Base-by-base conservation (phyloP, 2,113 vertebrate genomes). In the Lophura nycthemera region DNA sequence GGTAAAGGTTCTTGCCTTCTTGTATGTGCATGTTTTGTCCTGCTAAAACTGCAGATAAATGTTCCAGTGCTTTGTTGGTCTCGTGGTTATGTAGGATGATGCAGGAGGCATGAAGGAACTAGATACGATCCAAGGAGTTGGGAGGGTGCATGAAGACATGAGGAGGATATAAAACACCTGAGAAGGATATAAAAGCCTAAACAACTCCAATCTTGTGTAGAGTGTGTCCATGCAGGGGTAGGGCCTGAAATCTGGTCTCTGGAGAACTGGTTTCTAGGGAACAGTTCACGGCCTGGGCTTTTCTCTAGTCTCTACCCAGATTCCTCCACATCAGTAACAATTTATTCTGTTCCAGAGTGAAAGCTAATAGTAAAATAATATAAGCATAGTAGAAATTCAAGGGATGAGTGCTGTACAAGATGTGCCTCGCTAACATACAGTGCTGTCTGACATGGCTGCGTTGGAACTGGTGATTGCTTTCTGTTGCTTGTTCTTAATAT, bases 401-500 rank as follows among this genome's bases (percentile, higher is more conserved):
- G 57, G 34, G 75, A 45, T 14, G 10, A 24, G 24, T 63, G 60
- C 43, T 45, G 48, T 24, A 27, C 29, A 47, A 79, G 83, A 29
- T 7, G 2, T 8, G n/a, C 71, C 3, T 0, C 21, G 22, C 40
- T 32, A 63, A 67, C 42, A 45, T 0, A 1, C 2, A 18, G 10
- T 4, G 2, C 77, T 89, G 16, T 75, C 61, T 89, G 57, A 81
- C 90, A 78, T 38, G 25, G 13, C 36, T 50, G 16, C 65, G 88
- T 63, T 74, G 72, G 56, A 88, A 71, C 42, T 67, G 16, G n/a
- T 42, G 42, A 14, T 82, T 38, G 38, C 24, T 86, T 93, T 93
- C 57, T 82, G 22, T 66, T 86, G 21, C 20, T 75, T 76, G 27
- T 73, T 85, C 63, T 76, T 88, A 57, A n/a, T 70, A 50, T 32